Percentiles rank a stretch among this genome's conserved stretches.
These are phyloP conservation scores for Andrena minutula DNA, from an alignment of 2,888 invertebrate genomes.

Conservation along the genomic window DNA sequence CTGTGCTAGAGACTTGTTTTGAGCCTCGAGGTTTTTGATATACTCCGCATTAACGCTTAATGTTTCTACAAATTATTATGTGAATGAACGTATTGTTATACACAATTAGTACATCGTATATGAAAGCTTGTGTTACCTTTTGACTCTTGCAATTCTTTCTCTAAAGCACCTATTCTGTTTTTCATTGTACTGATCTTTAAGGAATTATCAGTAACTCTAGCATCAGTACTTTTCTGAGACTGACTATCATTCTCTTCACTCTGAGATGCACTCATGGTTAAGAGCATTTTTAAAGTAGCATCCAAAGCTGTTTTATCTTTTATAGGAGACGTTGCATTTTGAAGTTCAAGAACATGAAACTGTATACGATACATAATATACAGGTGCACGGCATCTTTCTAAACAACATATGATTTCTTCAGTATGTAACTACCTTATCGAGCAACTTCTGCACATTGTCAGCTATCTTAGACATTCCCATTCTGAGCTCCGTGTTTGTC, in stretches of 20 bases:
- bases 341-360: constrained; percentile 80
- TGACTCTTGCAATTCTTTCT: constrained; percentile 58
- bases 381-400: constrained; percentile 24
- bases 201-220: constrained; percentile 15
- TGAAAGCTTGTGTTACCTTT: constrained; percentile 54
- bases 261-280: constrained; percentile 69
- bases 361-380: constrained; percentile 55
- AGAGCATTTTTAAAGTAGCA: constrained; percentile 75
- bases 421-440: constrained; percentile 83
- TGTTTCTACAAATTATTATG: constrained; percentile 47
- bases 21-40: constrained; percentile 51
- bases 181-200: constrained; percentile 60
- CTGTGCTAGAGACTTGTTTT: constrained; percentile 64
- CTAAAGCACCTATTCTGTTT: constrained; percentile 51
- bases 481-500: constrained; percentile 89
- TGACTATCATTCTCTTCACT: constrained; percentile 40
- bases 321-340: constrained; percentile 77
- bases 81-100: neutral
- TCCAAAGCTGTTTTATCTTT: constrained; percentile 73
- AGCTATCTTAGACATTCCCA: constrained; percentile 88
- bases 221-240: constrained; percentile 24
- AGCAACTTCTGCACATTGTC: constrained; percentile 88
- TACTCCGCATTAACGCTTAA: constrained; percentile 42
- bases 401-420: constrained; percentile 39
- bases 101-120: neutral